Percentiles rank a stretch among this genome's conserved stretches.
phyloP scores from a whole-genome alignment of 2,888 invertebrate species.

The Ichneumoninae sp. region DNA sequence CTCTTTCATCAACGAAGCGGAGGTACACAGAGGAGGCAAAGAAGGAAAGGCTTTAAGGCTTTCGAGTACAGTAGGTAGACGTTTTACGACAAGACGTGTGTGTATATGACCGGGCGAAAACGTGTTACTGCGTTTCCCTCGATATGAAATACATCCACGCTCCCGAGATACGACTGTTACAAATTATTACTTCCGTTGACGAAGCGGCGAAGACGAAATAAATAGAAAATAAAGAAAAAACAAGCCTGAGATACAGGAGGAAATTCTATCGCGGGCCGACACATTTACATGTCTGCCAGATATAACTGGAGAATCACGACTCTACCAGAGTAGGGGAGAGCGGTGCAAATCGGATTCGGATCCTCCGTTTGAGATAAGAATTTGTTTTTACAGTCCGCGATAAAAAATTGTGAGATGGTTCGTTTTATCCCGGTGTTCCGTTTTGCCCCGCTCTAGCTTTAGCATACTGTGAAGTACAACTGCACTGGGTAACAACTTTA shows the following conservation, averaged over 20 bases:
- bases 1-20: slow-evolving; percentile 19
- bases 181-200: slow-evolving; percentile 15
- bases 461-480: background rate
- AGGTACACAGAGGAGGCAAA: slow-evolving; percentile 2
- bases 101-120: slow-evolving; percentile 8
- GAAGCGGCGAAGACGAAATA: background rate
- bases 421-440: background rate
- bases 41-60: background rate
- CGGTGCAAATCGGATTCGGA: background rate
- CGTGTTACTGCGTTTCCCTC: slow-evolving; percentile 36
- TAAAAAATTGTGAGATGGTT: background rate
- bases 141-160: slow-evolving; percentile 18
- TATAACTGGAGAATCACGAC: background rate
- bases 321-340: background rate
- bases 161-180: slow-evolving; percentile 2
- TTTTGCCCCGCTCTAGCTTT: background rate
- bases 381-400: background rate
- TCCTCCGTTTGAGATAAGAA: background rate
- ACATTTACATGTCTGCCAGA: background rate
- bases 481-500: background rate
- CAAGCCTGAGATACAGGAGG: background rate
- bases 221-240: background rate
- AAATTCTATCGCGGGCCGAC: background rate
- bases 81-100: slow-evolving; percentile 4
- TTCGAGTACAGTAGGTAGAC: slow-evolving; percentile 6